Evolutionary conservation across 2,797 vertebrate species (phyloP), one percentile per base, ranked within the genome.

Genomic region (Squalus acanthias): DNA sequence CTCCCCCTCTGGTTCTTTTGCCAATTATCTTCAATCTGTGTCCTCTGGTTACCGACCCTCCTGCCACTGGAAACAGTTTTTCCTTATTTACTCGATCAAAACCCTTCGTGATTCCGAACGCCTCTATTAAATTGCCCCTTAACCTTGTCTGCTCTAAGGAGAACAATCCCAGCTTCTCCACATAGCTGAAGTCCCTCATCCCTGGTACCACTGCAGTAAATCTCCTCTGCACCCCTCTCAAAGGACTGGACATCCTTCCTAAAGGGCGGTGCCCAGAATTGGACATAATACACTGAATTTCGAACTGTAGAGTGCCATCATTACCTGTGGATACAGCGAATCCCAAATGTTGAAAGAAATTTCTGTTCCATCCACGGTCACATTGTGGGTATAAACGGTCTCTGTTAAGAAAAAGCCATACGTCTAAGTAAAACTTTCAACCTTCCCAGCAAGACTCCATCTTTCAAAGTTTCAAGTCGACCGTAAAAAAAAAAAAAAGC

Each of bases 331-430:
- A 96, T 97, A 97, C 60, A 97, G 96, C 0, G 97, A 98, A 96
- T 98, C 98, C 98, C 97, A 98, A 96, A 98, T 97, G 96, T 98
- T 97, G 97, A 98, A 97, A 96, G 97, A 97, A 82, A 97, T 97
- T 2, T 97, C 97, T 85, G 97, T 97, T 0, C 97, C 97, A 26
- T 97, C 97, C 3, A 98, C 97, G 96, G 97, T 97, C 82, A 98
- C 97, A 29, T 97, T 97, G 65, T 98, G 97, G 70, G 97, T 98
- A 97, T 98, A 98, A 96, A 98, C 97, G 0, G 98, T 98, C 96
- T 98, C 98, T 98, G 96, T 82, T 9, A 94, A 13, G 0, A 63
- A 96, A 96, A 3, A 82, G 20, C 2, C 0, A 10, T 1, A 6
- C 5, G 0, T 9, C 13, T 67, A 13, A 57, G 4, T 3, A 46